Conservation (phyloP, 2,888 invertebrate genomes). For the Lasioglossum figueresi region DNA sequence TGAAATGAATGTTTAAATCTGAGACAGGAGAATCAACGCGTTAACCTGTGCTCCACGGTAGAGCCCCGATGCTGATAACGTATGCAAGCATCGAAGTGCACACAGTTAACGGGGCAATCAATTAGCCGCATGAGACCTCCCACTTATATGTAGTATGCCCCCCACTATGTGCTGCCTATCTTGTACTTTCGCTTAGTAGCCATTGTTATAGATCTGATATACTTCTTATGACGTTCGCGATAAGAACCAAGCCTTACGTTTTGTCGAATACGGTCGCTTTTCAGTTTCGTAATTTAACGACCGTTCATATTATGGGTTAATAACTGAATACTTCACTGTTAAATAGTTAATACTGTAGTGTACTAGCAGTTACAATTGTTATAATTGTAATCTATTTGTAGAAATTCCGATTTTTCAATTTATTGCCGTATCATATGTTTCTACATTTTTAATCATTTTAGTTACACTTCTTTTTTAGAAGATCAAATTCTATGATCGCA, state of each 20-base stretch:
- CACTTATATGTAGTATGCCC: neutral
- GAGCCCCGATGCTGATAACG: neutral
- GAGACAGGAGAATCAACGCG: neutral
- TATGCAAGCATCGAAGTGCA: neutral
- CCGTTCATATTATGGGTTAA: neutral
- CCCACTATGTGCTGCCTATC: neutral
- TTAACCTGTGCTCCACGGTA: neutral
- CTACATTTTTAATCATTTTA: neutral
- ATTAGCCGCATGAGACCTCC: neutral
- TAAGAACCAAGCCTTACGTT: neutral
- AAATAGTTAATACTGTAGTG: too few relatives aligned
- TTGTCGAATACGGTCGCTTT: neutral
- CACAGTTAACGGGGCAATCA: neutral
- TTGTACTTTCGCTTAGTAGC: neutral
- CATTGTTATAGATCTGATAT: slow-evolving; percentile 2
- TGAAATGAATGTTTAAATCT: neutral
- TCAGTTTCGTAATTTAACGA: neutral
- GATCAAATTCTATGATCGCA: too few relatives aligned
- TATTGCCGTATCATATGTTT: neutral
- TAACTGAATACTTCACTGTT: neutral
- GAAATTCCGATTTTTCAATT: neutral
- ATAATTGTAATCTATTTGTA: too few relatives aligned
- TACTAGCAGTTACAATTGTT: too few relatives aligned
- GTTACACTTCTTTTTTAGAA: neutral
- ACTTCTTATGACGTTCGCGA: neutral